A percentile compares a stretch with the other conserved stretches of the same genome.
These are phyloP conservation scores for Amphimallon solstitiale DNA, from an alignment of 2,888 invertebrate species.

Conservation along the genomic window DNA sequence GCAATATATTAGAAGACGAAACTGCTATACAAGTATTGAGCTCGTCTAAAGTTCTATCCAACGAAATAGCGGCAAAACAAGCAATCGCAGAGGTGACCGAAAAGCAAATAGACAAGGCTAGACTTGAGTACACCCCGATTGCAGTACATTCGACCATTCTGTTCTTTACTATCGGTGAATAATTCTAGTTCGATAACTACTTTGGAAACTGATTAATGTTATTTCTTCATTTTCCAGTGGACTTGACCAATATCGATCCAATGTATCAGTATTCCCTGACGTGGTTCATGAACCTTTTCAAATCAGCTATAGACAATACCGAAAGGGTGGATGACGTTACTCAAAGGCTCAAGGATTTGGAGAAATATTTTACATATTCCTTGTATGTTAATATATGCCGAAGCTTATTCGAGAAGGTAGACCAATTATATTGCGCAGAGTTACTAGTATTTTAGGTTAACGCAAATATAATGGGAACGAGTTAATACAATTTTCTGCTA, in stretches of 20 bases:
- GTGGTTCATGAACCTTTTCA: constrained; percentile 93
- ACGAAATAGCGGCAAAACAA: constrained; percentile 93
- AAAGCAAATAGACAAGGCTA: constrained; percentile 85
- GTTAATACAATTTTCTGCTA: too few species aligned
- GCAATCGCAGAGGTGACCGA: constrained; percentile 90
- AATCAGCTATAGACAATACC: constrained; percentile 85
- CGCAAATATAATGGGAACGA: too few species aligned
- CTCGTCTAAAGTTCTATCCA: constrained; percentile 88
- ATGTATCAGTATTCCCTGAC: constrained; percentile 97
- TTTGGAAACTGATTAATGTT: not conserved
- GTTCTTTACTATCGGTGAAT: constrained; percentile 87
- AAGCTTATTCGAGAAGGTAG: constrained; percentile 93
- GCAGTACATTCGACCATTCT: constrained; percentile 89
- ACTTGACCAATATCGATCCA: constrained; percentile 91
- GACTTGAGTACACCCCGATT: constrained; percentile 89
- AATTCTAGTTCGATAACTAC: too few species aligned
- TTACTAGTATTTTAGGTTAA: too few species aligned
- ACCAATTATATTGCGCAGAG: too few species aligned
- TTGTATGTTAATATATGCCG: constrained; percentile 92
- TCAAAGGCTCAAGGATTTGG: constrained; percentile 78
- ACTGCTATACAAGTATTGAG: constrained; percentile 89
- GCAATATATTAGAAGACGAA: constrained; percentile 90
- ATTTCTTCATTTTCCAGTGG: constrained; percentile 66
- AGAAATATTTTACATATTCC: constrained; percentile 86
- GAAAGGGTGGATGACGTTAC: constrained; percentile 85